Percentiles rank a stretch among this genome's conserved stretches.
phyloP scores from a whole-genome alignment of 2,888 invertebrate genomes.

The Ormia ochracea region DNA sequence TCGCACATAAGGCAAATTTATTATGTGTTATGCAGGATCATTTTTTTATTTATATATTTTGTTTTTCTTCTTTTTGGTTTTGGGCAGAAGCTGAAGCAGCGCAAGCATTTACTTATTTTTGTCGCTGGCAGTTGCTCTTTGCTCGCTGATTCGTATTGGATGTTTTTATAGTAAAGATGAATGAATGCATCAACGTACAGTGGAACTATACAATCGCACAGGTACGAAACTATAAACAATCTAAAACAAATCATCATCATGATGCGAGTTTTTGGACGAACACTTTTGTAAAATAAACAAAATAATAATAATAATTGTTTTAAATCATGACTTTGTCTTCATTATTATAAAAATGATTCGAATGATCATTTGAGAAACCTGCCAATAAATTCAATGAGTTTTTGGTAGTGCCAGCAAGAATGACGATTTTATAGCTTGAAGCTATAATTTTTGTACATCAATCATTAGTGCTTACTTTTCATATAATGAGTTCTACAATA shows the following conservation, averaged over 20 bases:
- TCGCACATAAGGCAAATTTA: conserved; percentile 49
- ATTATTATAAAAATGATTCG: conserved; percentile 1
- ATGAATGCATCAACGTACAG: conserved; percentile 43
- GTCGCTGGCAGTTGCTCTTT: conserved; percentile 12
- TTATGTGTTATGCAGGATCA: conserved; percentile 59
- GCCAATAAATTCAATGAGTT: neutral
- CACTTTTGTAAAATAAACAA: neutral
- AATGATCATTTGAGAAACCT: conserved; percentile 15
- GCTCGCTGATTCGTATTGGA: neutral
- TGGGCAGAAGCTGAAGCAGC: conserved; percentile 13
- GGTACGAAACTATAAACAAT: conserved; percentile 20
- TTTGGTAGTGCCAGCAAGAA: neutral
- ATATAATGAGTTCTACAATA: neutral
- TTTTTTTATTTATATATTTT: neutral
- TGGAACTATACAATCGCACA: neutral
- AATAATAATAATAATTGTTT: conserved; percentile 41
- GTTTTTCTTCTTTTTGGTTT: too few species aligned
- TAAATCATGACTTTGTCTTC: conserved; percentile 52
- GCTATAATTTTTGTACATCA: conserved; percentile 53
- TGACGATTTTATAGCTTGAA: conserved; percentile 56
- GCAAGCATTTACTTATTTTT: conserved; percentile 9
- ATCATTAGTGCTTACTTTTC: conserved; percentile 33
- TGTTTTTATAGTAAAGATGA: conserved; percentile 19
- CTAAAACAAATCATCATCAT: conserved; percentile 27
- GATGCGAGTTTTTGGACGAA: conserved; percentile 13